A percentile compares a stretch with the other conserved stretches of the same genome.
Evolutionary conservation across 2,888 invertebrate species (phyloP).

Genomic region (Cordilura impudica): DNA sequence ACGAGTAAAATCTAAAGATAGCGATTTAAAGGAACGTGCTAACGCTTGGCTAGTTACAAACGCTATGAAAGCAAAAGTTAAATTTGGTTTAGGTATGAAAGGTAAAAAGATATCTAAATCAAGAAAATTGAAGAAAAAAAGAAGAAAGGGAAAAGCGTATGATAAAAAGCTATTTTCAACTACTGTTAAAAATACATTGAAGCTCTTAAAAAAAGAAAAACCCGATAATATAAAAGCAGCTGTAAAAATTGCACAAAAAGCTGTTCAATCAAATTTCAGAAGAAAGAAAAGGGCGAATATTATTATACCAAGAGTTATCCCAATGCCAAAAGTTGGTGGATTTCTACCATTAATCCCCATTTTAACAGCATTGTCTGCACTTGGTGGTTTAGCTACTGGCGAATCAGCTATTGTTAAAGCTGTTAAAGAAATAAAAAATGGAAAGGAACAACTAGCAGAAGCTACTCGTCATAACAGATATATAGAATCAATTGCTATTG

Average conservation of each 20-base stretch:
- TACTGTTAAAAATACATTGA: slow-evolving; percentile 36
- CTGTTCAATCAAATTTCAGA: slow-evolving; percentile 27
- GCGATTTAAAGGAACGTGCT: slow-evolving; percentile 13
- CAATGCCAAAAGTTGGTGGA: slow-evolving; percentile 71
- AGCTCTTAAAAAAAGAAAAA: slow-evolving; percentile 46
- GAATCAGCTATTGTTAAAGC: slow-evolving; percentile 72
- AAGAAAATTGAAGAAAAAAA: too few relatives aligned
- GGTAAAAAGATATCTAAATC: not conserved
- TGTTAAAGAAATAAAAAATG: slow-evolving; percentile 69
- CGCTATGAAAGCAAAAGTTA: slow-evolving; percentile 59
- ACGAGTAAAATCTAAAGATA: slow-evolving; percentile 31
- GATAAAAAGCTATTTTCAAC: slow-evolving; percentile 30
- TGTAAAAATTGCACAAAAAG: slow-evolving; percentile 60
- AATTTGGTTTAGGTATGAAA: slow-evolving; percentile 53
- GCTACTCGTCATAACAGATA: too few relatives aligned
- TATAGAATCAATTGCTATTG: too few relatives aligned
- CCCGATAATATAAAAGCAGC: slow-evolving; percentile 50
- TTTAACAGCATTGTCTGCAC: slow-evolving; percentile 68
- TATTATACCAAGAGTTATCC: slow-evolving; percentile 67
- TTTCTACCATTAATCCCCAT: slow-evolving; percentile 71
- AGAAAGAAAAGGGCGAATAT: slow-evolving; percentile 36
- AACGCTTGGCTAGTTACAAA: slow-evolving; percentile 41
- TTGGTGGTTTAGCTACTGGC: slow-evolving; percentile 69
- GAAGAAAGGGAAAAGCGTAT: not conserved
- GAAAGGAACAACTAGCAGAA: slow-evolving; percentile 67